phyloP scores from a whole-genome alignment of 1,140 invertebrate genomes.

The Pentalonia nigronervosa region DNA sequence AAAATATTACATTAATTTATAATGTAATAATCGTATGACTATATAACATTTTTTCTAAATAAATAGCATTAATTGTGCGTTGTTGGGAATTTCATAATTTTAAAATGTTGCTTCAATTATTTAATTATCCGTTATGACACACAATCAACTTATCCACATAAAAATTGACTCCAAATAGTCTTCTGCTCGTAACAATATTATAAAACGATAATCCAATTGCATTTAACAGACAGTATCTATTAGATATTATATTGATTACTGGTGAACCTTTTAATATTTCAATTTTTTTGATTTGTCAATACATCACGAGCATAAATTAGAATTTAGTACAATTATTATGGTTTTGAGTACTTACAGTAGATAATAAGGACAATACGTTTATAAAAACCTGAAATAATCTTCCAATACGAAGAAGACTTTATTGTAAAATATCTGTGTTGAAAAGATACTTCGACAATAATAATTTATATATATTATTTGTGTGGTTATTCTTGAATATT shows the following conservation, averaged over 20 bases:
- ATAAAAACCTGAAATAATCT: neutral
- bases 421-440: neutral
- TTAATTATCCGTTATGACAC: neutral
- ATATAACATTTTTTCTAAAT: neutral
- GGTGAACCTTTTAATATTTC: neutral
- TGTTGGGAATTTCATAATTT: neutral
- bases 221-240: neutral
- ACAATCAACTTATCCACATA: neutral
- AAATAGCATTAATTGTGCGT: neutral
- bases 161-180: neutral
- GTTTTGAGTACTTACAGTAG: neutral
- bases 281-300: neutral
- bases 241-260: neutral
- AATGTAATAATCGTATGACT: neutral
- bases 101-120: neutral
- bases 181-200: neutral
- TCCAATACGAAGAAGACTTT: neutral
- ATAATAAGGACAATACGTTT: neutral
- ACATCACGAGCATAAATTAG: neutral
- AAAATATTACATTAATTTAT: neutral
- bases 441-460: neutral
- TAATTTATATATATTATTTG: neutral
- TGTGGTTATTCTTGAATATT: neutral
- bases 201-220: neutral
- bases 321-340: neutral